Evolutionary conservation across 2,113 vertebrate genomes (phyloP).

Genomic region (Tor tambroides): DNA sequence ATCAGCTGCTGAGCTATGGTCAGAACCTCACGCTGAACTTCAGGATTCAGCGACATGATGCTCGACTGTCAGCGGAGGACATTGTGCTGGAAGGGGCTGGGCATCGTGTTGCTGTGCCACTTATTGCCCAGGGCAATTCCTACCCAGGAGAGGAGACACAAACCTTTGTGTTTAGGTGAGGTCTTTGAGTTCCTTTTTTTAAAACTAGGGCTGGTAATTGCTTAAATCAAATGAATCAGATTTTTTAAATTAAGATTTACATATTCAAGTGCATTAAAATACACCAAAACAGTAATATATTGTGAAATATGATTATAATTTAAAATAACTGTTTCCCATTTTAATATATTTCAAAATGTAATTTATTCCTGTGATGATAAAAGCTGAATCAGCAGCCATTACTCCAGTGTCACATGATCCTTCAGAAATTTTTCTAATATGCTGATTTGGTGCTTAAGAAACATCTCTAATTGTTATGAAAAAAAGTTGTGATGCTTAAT

Average conservation of each 20-base stretch:
- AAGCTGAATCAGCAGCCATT: too few species aligned
- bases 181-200: neutral
- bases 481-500: too few species aligned
- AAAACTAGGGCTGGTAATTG: neutral
- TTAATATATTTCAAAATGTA: too few species aligned
- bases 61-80: slow-evolving; percentile 92
- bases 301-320: neutral
- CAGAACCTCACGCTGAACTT: slow-evolving; percentile 94
- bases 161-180: slow-evolving; percentile 85
- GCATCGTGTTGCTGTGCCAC: slow-evolving; percentile 84
- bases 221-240: neutral
- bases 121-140: slow-evolving; percentile 95
- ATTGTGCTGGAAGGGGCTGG: slow-evolving; percentile 89
- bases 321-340: neutral
- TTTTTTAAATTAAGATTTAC: neutral
- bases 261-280: neutral
- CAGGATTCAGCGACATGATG: slow-evolving; percentile 86
- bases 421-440: too few species aligned
- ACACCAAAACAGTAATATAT: neutral
- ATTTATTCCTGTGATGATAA: too few species aligned
- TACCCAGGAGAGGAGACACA: slow-evolving; percentile 86
- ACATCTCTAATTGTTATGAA: too few species aligned
- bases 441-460: too few species aligned
- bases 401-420: too few species aligned
- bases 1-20: slow-evolving; percentile 90